phyloP scores from a whole-genome alignment of 2,888 invertebrate species.

The Andrena minutula region DNA sequence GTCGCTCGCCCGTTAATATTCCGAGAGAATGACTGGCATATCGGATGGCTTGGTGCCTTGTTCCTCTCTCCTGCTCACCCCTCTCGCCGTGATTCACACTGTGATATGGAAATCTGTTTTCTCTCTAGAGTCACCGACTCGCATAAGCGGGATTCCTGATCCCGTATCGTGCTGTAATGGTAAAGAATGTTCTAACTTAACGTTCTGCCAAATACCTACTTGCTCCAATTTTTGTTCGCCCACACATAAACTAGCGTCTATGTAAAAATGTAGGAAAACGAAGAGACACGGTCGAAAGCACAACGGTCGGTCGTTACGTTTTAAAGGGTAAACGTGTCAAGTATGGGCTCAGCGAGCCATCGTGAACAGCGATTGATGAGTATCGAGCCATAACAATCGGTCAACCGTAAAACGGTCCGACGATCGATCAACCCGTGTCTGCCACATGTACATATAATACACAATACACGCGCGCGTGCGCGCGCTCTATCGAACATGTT shows the following conservation, averaged over 20 bases:
- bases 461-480: no score
- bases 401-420: conserved; percentile 79
- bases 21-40: no score
- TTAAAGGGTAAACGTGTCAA: conserved; percentile 28
- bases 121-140: no score
- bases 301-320: conserved; percentile 5
- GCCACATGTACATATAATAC: not conserved
- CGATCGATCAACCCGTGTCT: conserved; percentile 63
- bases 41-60: no score
- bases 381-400: conserved; percentile 78
- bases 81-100: no score
- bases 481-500: no score
- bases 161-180: no score
- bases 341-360: conserved; percentile 59
- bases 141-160: no score
- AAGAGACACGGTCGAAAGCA: conserved; percentile 28
- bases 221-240: not conserved
- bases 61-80: no score
- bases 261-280: conserved; percentile 5
- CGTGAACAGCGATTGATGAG: conserved; percentile 64
- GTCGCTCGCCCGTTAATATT: no score
- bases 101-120: no score
- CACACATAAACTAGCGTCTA: not conserved
- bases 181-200: not conserved
- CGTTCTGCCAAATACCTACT: not conserved